Conservation (phyloP, 2,797 vertebrate genomes). For the Gadopsis marmoratus region DNA sequence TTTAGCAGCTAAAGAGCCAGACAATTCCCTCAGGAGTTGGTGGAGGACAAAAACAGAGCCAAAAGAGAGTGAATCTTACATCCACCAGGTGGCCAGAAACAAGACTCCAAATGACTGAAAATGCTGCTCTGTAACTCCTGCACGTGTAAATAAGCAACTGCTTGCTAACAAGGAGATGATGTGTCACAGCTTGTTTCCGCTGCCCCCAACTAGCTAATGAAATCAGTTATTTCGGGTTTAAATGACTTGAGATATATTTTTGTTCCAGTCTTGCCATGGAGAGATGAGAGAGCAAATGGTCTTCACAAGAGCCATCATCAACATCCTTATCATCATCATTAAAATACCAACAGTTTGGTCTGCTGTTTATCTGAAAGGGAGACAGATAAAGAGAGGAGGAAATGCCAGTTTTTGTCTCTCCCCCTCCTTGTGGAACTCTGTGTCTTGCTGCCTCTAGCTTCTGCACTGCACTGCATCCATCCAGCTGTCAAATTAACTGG, state of each 20-base stretch:
- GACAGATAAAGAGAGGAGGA: too few species aligned
- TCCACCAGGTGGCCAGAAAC: background rate
- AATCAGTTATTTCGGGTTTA: background rate
- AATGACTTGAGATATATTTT: background rate
- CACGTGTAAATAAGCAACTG: background rate
- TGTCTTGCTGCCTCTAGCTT: background rate
- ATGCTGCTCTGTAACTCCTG: background rate
- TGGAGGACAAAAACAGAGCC: background rate
- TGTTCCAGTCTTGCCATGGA: background rate
- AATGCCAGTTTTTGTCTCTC: slow-evolving; percentile 3
- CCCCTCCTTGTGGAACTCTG: background rate
- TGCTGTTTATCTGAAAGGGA: slow-evolving; percentile 37
- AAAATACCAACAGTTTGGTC: slow-evolving; percentile 33
- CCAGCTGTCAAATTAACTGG: slow-evolving; percentile 19
- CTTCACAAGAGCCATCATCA: slow-evolving; percentile 24
- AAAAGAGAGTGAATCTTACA: background rate
- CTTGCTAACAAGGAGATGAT: background rate
- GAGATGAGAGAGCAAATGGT: slow-evolving; percentile 6
- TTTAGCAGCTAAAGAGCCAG: background rate
- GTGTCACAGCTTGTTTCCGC: background rate
- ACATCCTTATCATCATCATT: slow-evolving; percentile 32
- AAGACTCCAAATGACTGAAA: background rate
- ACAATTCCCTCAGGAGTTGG: background rate
- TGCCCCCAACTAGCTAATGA: background rate
- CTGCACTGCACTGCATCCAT: background rate